A percentile compares a stretch with the other conserved stretches of the same genome.
These are phyloP conservation scores for Corythaeola cristata DNA, from an alignment of 2,113 vertebrate genomes.

Conservation along the genomic window DNA sequence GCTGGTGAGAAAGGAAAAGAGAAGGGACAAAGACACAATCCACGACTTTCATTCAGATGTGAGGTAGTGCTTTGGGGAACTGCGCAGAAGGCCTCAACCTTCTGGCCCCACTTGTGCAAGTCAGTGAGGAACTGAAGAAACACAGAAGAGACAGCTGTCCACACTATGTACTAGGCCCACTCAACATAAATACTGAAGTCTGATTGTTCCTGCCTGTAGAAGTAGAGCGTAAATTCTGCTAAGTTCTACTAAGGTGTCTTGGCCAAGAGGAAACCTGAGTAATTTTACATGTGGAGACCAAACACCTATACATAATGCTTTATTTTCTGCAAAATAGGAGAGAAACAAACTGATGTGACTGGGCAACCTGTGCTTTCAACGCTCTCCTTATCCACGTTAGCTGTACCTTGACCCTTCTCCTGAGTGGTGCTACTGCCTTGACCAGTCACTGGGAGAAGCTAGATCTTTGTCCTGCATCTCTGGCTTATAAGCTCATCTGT, in stretches of 20 bases:
- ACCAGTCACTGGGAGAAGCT: not conserved
- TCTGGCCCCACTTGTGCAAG: not conserved
- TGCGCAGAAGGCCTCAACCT: not conserved
- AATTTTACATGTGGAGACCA: not conserved
- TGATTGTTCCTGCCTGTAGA: not conserved
- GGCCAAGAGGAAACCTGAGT: not conserved
- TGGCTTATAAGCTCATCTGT: not conserved
- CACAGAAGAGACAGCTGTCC: not conserved
- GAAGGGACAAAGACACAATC: not conserved
- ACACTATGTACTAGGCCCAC: not conserved
- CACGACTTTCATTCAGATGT: not conserved
- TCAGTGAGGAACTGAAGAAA: not conserved
- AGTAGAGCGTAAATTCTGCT: not conserved
- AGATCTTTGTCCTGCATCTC: not conserved
- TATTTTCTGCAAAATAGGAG: not conserved
- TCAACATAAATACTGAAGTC: not conserved
- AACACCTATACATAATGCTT: not conserved
- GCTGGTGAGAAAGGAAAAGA: not conserved
- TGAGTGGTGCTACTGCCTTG: not conserved
- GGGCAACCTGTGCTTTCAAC: not conserved
- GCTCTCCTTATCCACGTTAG: not conserved
- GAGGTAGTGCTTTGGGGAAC: not conserved
- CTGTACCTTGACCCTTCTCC: not conserved
- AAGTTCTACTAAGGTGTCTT: not conserved
- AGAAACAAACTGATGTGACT: not conserved